phyloP scores from a whole-genome alignment of 1,140 invertebrate genomes.

The Contarinia nasturtii region DNA sequence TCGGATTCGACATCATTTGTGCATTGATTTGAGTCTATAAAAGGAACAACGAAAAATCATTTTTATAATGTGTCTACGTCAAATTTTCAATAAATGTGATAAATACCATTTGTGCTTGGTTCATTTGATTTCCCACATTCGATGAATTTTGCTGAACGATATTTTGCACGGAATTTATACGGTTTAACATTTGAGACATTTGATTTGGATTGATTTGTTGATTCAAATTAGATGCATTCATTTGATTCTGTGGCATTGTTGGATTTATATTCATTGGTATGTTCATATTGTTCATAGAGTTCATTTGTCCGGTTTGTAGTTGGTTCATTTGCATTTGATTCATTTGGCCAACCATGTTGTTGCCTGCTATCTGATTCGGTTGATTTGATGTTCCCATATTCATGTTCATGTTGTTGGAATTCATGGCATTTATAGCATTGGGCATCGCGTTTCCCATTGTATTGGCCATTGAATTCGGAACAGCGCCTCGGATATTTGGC shows the following conservation, averaged over 20 bases:
- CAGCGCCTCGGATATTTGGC: slow-evolving; percentile 18
- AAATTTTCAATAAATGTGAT: too few relatives aligned
- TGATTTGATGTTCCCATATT: background rate
- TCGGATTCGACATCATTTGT: background rate
- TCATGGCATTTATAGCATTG: too few relatives aligned
- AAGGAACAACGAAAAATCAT: background rate
- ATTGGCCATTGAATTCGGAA: slow-evolving; percentile 13
- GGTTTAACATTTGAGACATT: background rate
- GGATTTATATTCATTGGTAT: background rate
- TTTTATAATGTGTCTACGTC: background rate
- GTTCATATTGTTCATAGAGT: background rate
- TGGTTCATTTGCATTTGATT: slow-evolving; percentile 6
- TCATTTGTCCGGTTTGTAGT: background rate
- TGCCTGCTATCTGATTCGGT: slow-evolving; percentile 25
- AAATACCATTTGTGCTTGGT: too few relatives aligned
- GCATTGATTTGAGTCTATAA: background rate
- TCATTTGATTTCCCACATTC: too few relatives aligned
- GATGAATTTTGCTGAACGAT: background rate
- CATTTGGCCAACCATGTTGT: slow-evolving; percentile 26
- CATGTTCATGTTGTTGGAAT: background rate
- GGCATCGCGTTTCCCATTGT: too few relatives aligned
- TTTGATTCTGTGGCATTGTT: background rate
- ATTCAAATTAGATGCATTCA: background rate
- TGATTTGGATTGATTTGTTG: background rate
- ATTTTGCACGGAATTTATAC: background rate